phyloP scores from a whole-genome alignment of 1,140 invertebrate species.

The Apis mellifera region Amel_HAv3.1 CM009944.2:5901501-5902000 shows the following conservation, averaged over 20 bases:
- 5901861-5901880: too few relatives aligned
- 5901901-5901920: too few relatives aligned
- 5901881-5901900: too few relatives aligned
- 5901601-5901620: constrained; percentile 53
- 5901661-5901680: constrained; percentile 74
- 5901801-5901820: not conserved
- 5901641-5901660: constrained; percentile 62
- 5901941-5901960: too few relatives aligned
- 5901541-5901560: constrained; percentile 69
- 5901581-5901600: constrained; percentile 72
- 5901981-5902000: too few relatives aligned
- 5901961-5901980: too few relatives aligned
- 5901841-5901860: not conserved
- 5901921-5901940: too few relatives aligned
- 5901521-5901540: constrained; percentile 64
- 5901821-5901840: not conserved
- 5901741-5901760: constrained; percentile 52
- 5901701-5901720: constrained; percentile 55
- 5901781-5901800: constrained; percentile 41
- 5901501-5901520: constrained; percentile 51
- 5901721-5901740: constrained; percentile 40
- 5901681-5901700: constrained; percentile 66
- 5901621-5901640: constrained; percentile 41
- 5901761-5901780: constrained; percentile 58
- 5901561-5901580: constrained; percentile 55